These are phyloP conservation scores for Hirundo rustica DNA, from an alignment of 2,797 vertebrate genomes.

Conservation along the genomic window DNA sequence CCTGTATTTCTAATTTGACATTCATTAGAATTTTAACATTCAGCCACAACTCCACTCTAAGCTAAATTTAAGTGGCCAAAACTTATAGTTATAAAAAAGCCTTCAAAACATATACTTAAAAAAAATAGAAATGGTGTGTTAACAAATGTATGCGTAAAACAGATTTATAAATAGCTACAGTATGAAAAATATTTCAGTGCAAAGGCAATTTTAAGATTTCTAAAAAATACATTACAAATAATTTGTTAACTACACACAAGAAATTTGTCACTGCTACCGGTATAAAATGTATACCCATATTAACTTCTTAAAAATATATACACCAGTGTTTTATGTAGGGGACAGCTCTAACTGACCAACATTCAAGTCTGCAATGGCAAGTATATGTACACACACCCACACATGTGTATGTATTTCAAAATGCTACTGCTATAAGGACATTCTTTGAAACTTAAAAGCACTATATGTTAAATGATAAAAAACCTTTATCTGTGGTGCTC, in stretches of 20 bases:
- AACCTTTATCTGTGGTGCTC: not conserved
- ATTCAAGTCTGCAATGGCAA: slow-evolving; percentile 44
- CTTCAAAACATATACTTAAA: slow-evolving; percentile 76
- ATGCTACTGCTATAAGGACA: slow-evolving; percentile 16
- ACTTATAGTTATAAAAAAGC: slow-evolving; percentile 73
- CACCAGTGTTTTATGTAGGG: slow-evolving; percentile 69
- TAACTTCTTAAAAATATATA: slow-evolving; percentile 68
- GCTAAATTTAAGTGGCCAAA: slow-evolving; percentile 69
- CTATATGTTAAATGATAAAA: slow-evolving; percentile 30
- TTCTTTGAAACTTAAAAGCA: slow-evolving; percentile 55
- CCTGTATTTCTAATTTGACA: slow-evolving; percentile 50
- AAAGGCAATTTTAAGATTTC: slow-evolving; percentile 81
- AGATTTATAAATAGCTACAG: slow-evolving; percentile 79
- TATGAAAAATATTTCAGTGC: slow-evolving; percentile 83
- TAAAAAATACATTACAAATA: slow-evolving; percentile 83
- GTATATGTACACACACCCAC: not conserved
- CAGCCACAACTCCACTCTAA: slow-evolving; percentile 57
- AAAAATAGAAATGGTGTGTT: slow-evolving; percentile 74
- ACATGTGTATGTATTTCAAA: not conserved
- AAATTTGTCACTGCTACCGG: slow-evolving; percentile 68
- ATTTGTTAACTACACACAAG: slow-evolving; percentile 76
- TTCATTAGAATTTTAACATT: slow-evolving; percentile 63
- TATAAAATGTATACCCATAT: slow-evolving; percentile 61
- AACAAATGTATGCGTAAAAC: slow-evolving; percentile 74
- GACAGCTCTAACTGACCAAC: slow-evolving; percentile 44